Base-by-base conservation (phyloP, 1,140 invertebrate genomes). In the Drosophila kepulauana region DNA sequence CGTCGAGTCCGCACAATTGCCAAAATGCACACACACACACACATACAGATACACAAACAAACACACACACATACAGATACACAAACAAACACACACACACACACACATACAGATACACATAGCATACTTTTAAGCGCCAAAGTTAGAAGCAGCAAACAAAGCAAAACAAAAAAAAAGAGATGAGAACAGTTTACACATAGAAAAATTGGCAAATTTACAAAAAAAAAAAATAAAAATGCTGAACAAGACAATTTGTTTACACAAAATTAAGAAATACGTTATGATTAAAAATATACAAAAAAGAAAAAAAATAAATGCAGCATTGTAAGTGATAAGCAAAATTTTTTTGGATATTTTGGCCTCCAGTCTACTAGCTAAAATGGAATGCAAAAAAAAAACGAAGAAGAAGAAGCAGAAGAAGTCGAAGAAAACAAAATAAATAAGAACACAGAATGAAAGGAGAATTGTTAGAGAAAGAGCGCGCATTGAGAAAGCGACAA, bases 41-140 rank as follows among this genome's bases (percentile, higher is more conserved):
- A 45, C 52, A 61, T 10, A 81, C 38, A 56, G 43, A 64, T 52
- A 71, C 58, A 48, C 43, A 63, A 13, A 51, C 51, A 16, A 58
- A 69, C 61, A 64, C 48, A 48, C 54, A 63, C n/a, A n/a, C n/a
- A n/a, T n/a, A n/a, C n/a, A n/a, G n/a, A n/a, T n/a, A n/a, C 38
- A 58, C 48, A 70, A 16, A 70, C 25, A 51, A 7, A 52, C 28
- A 59, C 46, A 49, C 7, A 46, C 28, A 64, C 20, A 75, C n/a
- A 58, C 28, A 58, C 15, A 75, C 10, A 48, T 63, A 69, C 56
- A 62, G 20, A 49, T 45, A 72, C 8, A 78, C 46, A 43, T 25
- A 77, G 73, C 71, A 77, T 82, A 82, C 76, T 72, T 72, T 71
- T 78, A 84, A 84, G 67, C 65, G 80, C 80, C 80, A 82, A 82